Conservation (phyloP, 2,797 vertebrate genomes). For the Paramormyrops hopkinsi region DNA sequence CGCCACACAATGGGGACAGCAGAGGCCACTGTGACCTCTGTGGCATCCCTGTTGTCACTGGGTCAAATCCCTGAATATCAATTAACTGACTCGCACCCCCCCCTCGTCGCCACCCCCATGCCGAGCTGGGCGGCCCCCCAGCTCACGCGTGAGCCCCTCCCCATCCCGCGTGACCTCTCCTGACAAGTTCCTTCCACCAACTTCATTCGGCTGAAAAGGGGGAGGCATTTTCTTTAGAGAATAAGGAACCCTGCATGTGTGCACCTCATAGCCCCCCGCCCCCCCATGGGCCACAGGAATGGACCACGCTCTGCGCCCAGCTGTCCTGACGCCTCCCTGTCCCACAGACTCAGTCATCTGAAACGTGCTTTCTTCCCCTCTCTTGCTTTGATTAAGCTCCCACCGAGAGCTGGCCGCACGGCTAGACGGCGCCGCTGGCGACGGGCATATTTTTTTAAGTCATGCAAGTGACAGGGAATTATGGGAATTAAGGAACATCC, state of each 20-base stretch:
- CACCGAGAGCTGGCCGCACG: not conserved
- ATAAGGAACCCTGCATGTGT: constrained; percentile 49
- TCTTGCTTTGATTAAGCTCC: constrained; percentile 34
- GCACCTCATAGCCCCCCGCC: constrained; percentile 34
- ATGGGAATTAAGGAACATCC: not conserved
- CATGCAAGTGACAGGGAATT: not conserved
- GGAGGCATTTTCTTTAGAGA: constrained; percentile 42
- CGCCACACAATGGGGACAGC: constrained; percentile 52
- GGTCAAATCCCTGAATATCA: constrained; percentile 83
- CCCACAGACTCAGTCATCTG: constrained; percentile 36
- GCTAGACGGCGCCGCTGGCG: not conserved
- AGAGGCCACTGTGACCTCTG: constrained; percentile 61
- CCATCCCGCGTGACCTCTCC: constrained; percentile 58
- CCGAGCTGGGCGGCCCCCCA: constrained; percentile 53
- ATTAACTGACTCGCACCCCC: constrained; percentile 61
- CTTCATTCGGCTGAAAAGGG: constrained; percentile 39
- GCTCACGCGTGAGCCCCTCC: constrained; percentile 55
- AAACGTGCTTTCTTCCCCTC: not conserved
- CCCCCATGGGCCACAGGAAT: not conserved
- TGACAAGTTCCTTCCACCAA: constrained; percentile 35
- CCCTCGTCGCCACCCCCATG: constrained; percentile 38
- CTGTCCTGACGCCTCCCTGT: not conserved
- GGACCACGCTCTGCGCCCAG: not conserved
- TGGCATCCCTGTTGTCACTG: constrained; percentile 59
- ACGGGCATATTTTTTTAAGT: not conserved